Evolutionary conservation across 92 coral and sea anemone species (phyloP).

Genomic region (Phenganax subtilis): DNA sequence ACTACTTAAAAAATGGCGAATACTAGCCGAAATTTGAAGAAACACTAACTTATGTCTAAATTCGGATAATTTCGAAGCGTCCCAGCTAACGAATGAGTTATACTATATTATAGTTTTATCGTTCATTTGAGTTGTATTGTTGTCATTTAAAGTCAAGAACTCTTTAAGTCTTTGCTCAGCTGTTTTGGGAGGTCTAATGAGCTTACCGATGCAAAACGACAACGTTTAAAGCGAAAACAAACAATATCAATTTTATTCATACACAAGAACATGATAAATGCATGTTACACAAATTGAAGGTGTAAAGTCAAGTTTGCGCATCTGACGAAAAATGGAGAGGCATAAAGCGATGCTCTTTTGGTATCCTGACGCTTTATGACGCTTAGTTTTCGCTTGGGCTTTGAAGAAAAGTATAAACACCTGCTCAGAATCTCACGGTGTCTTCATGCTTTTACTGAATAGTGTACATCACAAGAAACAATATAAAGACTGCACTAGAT

Average conservation of each 20-base stretch:
- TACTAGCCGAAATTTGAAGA: background rate
- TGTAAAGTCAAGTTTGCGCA: constrained; percentile 1
- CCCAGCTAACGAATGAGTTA: background rate
- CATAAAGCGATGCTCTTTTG: background rate
- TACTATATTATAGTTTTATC: background rate
- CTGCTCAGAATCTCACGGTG: constrained; percentile 28
- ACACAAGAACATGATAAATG: background rate
- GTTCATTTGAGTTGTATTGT: constrained; percentile 9
- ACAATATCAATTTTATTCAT: background rate
- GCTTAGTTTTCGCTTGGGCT: background rate
- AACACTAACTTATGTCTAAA: constrained; percentile 3
- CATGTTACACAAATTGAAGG: too few relatives aligned
- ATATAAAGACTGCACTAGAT: background rate
- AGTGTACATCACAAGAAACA: background rate
- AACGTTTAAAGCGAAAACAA: constrained; percentile 5
- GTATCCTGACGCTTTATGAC: background rate
- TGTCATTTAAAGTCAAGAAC: constrained; percentile 6
- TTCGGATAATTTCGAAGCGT: constrained; percentile 1
- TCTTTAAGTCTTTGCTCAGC: background rate
- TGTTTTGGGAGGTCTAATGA: background rate
- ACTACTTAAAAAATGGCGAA: background rate
- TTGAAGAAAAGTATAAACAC: constrained; percentile 8
- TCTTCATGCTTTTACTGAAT: background rate
- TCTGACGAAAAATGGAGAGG: too few relatives aligned
- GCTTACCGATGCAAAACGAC: constrained; percentile 7